Evolutionary conservation across 2,888 invertebrate species (phyloP), one percentile per base, ranked within the genome.

Genomic region (Ferrisia virgata): DNA sequence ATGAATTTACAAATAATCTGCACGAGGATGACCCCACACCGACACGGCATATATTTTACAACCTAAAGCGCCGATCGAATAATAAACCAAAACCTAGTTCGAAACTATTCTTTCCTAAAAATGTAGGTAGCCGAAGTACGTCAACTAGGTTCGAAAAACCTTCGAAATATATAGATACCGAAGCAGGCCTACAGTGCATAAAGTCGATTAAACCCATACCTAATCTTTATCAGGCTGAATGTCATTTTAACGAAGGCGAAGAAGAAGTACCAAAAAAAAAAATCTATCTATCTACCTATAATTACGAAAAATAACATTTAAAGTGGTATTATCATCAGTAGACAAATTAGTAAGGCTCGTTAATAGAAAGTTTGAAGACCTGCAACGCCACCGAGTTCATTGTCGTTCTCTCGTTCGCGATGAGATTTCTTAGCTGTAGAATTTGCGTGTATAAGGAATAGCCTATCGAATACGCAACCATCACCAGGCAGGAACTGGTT

Each of bases 291-390:
- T 64, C 64, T 2, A 33, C 15, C 69, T 31, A 11, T 69, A 33
- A 76, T 76, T 76, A 36, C 72, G 18, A 36, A 15, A 36, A 36
- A 76, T 53, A 5, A 36, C 72, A 28, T 76, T 76, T 76, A 76
- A 76, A 76, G 36, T 76, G 72, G 72, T 76, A 36, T 76, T 76
- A 76, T 76, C 72, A 36, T 9, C 36, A 76, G 72, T 36, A 76
- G 72, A 76, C 72, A 76, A 76, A 76, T 76, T 76, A 76, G 72
- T 76, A 76, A 33, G 64, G 58, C 83, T 76, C 72, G 43, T 83
- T 83, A 72, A 83, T 76, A 83, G 83, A 83, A 83, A 83, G 83
- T 82, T 82, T 28, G 53, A 40, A 69, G 40, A 69, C 39, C 82
- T 33, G 36, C 25, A 69, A 36, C 69, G 36, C 64, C 33, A 13